These are phyloP conservation scores for Novumbra hubbsi DNA, from an alignment of 2,797 vertebrate genomes.

Conservation along the genomic window DNA sequence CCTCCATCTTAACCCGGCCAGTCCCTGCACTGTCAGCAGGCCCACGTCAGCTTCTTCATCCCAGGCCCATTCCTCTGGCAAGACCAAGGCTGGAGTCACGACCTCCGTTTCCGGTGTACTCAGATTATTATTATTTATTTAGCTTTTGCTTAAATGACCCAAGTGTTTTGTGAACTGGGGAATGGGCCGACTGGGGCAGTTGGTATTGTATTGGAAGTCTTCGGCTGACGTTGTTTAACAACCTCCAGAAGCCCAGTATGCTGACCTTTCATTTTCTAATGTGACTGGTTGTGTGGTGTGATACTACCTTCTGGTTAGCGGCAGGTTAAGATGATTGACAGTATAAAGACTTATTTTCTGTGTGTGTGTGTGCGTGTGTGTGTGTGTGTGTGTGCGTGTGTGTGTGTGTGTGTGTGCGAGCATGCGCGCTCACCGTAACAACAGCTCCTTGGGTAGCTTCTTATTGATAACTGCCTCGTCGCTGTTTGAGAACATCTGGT, in stretches of 20 bases:
- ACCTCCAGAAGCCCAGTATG: slow-evolving; percentile 22
- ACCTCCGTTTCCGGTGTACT: slow-evolving; percentile 60
- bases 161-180: slow-evolving; percentile 44
- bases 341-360: background rate
- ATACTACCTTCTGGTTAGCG: background rate
- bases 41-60: slow-evolving; percentile 46
- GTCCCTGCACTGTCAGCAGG: slow-evolving; percentile 46
- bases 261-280: background rate
- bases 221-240: slow-evolving; percentile 19
- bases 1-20: slow-evolving; percentile 31
- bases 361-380: background rate
- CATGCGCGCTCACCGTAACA: slow-evolving; percentile 82
- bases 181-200: slow-evolving; percentile 8
- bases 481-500: slow-evolving; percentile 98
- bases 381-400: background rate
- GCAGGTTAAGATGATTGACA: background rate
- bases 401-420: background rate
- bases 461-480: slow-evolving; percentile 98
- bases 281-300: background rate
- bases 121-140: slow-evolving; percentile 34
- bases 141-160: slow-evolving; percentile 46
- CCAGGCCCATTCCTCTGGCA: slow-evolving; percentile 37
- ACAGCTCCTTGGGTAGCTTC: slow-evolving; percentile 96
- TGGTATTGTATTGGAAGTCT: slow-evolving; percentile 18
- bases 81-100: slow-evolving; percentile 60